phyloP scores from a whole-genome alignment of 2,888 invertebrate species.

The Boloria selene region DNA sequence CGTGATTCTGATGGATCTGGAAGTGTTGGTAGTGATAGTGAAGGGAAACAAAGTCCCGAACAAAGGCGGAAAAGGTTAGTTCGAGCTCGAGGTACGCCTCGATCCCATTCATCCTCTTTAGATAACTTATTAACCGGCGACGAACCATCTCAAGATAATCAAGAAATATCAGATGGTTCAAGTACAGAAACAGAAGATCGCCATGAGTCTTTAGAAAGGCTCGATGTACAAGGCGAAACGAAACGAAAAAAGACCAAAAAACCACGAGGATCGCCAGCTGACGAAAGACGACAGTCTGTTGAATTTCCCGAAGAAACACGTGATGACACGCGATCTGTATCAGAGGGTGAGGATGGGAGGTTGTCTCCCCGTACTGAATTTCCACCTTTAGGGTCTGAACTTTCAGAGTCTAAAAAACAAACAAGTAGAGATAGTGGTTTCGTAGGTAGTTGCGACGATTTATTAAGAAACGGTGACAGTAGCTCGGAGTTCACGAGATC shows the following conservation, averaged over 20 bases:
- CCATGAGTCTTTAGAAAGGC: conserved; percentile 85
- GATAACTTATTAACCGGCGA: conserved; percentile 88
- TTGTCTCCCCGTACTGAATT: conserved; percentile 87
- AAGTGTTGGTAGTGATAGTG: conserved; percentile 95
- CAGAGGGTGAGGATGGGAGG: conserved; percentile 86
- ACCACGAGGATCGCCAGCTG: conserved; percentile 80
- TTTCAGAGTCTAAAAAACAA: conserved; percentile 87
- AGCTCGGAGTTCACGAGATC: conserved; percentile 78
- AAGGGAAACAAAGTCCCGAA: conserved; percentile 93
- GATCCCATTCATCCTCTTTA: conserved; percentile 91
- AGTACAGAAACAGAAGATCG: conserved; percentile 89
- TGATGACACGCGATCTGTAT: conserved; percentile 82
- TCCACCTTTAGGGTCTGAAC: conserved; percentile 79
- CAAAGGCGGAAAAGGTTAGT: conserved; percentile 91
- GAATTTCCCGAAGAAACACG: conserved; percentile 84
- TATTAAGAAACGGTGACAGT: conserved; percentile 85
- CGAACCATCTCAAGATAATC: conserved; percentile 77
- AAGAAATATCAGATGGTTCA: conserved; percentile 87
- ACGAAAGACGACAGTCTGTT: conserved; percentile 84
- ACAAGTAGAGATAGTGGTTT: conserved; percentile 94
- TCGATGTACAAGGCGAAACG: conserved; percentile 90
- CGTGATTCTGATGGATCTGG: conserved; percentile 91
- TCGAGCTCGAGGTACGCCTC: conserved; percentile 90
- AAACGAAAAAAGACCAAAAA: conserved; percentile 93
- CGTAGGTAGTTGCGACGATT: conserved; percentile 93